Evolutionary conservation across 2,113 vertebrate species (phyloP).

Genomic region (Heterocephalus glaber): DNA sequence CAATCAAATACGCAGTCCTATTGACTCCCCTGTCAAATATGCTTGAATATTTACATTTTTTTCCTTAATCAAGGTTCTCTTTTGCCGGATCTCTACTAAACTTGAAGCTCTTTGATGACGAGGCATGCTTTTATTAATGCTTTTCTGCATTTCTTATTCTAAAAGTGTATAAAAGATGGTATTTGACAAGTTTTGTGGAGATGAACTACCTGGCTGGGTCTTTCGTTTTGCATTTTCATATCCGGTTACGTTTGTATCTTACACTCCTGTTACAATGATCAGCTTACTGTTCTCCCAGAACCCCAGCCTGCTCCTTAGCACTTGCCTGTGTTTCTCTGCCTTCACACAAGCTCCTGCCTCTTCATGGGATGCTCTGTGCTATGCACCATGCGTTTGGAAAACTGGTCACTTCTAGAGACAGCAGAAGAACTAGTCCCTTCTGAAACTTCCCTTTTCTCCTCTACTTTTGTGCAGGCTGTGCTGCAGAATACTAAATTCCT

Average conservation of each 20-base stretch:
- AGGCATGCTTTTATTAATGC: background rate
- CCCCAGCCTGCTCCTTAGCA: background rate
- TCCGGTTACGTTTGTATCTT: background rate
- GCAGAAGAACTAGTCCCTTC: background rate
- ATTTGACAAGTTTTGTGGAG: background rate
- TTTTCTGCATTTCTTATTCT: background rate
- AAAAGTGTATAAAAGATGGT: background rate
- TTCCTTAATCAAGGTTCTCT: background rate
- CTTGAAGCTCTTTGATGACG: background rate
- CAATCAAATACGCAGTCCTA: background rate
- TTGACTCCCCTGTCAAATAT: background rate
- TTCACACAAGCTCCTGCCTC: background rate
- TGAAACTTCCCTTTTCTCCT: background rate
- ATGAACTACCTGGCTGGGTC: background rate
- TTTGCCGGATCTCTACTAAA: background rate
- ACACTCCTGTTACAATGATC: rapidly evolving
- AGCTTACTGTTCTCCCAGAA: background rate
- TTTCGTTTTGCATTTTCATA: background rate
- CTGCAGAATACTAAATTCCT: background rate
- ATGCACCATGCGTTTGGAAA: background rate
- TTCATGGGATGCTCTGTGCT: background rate
- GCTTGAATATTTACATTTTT: background rate
- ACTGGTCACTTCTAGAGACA: background rate
- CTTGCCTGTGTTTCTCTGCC: background rate
- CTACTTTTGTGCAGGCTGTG: background rate